Evolutionary conservation across 2,113 vertebrate genomes (phyloP).

Genomic region (Hypomesus transpacificus): DNA sequence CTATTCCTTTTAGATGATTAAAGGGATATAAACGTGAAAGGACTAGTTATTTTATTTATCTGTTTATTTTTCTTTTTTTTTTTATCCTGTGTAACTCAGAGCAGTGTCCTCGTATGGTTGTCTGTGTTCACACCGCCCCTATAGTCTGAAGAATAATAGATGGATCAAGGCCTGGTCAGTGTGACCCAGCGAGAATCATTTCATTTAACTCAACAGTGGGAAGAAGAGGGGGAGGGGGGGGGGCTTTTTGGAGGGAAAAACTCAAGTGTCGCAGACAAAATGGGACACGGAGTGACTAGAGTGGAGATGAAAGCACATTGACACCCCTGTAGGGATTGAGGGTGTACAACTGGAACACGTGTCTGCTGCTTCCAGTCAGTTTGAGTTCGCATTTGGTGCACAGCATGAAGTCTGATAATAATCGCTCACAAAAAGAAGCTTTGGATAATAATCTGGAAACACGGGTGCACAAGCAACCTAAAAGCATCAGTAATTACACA

Average conservation of each 20-base stretch:
- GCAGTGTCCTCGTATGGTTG: background rate
- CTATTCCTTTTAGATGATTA: no score
- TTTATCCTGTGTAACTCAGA: background rate
- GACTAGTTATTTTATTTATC: background rate
- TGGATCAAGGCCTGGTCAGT: conserved; percentile 14
- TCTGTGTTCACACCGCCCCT: background rate
- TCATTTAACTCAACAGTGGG: conserved; percentile 26
- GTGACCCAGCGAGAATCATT: background rate
- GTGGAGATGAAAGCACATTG: conserved; percentile 17
- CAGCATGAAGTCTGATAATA: conserved; percentile 1
- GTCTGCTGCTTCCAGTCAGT: background rate
- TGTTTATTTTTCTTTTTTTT: background rate
- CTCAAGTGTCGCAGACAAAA: conserved; percentile 15
- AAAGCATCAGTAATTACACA: background rate
- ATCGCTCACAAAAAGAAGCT: background rate
- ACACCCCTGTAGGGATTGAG: conserved; percentile 26
- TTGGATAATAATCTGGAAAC: conserved; percentile 19
- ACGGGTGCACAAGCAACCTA: background rate
- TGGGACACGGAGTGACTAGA: conserved; percentile 17
- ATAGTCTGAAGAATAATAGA: background rate
- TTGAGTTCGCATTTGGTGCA: background rate
- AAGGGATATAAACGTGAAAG: no score
- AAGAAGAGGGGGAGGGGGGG: background rate
- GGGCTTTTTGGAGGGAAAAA: conserved; percentile 12
- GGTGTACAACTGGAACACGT: background rate